Evolutionary conservation across 2,797 vertebrate species (phyloP).

Genomic region (Nyctibius grandis): DNA sequence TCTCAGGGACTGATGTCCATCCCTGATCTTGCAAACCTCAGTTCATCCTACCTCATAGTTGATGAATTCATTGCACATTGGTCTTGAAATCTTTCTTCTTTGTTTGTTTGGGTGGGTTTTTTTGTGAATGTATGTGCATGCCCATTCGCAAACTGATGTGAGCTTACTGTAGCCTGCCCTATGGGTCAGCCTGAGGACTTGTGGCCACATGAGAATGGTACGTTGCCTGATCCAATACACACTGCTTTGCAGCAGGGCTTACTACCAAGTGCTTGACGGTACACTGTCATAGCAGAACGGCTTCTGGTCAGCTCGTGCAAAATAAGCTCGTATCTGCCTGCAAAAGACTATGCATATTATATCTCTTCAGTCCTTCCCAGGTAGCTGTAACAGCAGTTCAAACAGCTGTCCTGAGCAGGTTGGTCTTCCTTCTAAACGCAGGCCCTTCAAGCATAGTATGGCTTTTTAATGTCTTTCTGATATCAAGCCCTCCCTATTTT

Average conservation of each 20-base stretch:
- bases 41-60: neutral
- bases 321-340: constrained; percentile 53
- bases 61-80: neutral
- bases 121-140: neutral
- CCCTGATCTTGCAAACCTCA: neutral
- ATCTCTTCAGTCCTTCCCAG: neutral
- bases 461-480: neutral
- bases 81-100: constrained; percentile 32
- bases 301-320: constrained; percentile 31
- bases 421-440: neutral
- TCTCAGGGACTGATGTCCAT: neutral
- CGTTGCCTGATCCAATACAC: neutral
- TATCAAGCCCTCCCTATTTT: neutral
- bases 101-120: neutral
- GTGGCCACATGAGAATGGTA: constrained; percentile 7
- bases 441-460: neutral
- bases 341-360: constrained; percentile 26
- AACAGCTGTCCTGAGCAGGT: neutral
- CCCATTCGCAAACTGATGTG: constrained; percentile 45
- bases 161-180: constrained; percentile 42
- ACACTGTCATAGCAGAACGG: constrained; percentile 19
- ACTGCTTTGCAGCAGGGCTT: constrained; percentile 42
- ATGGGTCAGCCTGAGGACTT: constrained; percentile 37
- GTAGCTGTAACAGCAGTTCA: neutral
- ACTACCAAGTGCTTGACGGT: neutral